Base-by-base conservation (phyloP, 2,888 invertebrate species). In the Lasioglossum pauxillum region DNA sequence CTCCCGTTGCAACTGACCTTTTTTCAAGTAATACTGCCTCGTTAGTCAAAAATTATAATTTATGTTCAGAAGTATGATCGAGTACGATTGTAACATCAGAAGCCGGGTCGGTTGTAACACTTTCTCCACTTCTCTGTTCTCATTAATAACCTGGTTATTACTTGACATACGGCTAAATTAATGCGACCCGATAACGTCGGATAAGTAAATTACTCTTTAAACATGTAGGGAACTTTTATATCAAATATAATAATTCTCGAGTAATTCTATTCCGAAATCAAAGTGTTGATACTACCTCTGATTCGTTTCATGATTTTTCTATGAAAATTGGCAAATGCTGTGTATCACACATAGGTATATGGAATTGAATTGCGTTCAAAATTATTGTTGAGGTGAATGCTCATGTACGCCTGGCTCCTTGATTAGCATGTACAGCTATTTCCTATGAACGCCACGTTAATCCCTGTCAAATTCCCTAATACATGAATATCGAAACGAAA, bases 401-500 rank as follows among this genome's bases (percentile, higher is more conserved):
- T 31, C 5, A 14, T 64, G 16, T 5, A 64, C 16, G 60, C 31
- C 27, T 16, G 60, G 27, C 2, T 64, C 31, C 5, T 31, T 31
- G 60, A 64, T 64, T 64, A 64, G 16, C 31, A 16, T 31, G n/a
- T n/a, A 3, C 23, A 64, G 64, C 64, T 64, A 64, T 64, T 64
- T 31, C 64, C 31, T 31, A 31, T 31, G 16, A 31, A 64, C 31
- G 27, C 27, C 31, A 16, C 16, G 64, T 64, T 64, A 64, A 64
- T 31, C 64, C 64, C 2, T 64, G 64, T 64, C 64, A 64, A 16
- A 64, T 64, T 64, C 7, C 31, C 64, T 31, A 5, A 5, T 31
- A 31, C 64, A 64, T 31, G 64, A 64, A 31, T 64, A 64, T 64
- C 27, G 27, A 60, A 60, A 60, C 60, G 60, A 60, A 60, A 60